Base-by-base conservation (phyloP, 2,113 vertebrate species). In the Struthio camelus region DNA sequence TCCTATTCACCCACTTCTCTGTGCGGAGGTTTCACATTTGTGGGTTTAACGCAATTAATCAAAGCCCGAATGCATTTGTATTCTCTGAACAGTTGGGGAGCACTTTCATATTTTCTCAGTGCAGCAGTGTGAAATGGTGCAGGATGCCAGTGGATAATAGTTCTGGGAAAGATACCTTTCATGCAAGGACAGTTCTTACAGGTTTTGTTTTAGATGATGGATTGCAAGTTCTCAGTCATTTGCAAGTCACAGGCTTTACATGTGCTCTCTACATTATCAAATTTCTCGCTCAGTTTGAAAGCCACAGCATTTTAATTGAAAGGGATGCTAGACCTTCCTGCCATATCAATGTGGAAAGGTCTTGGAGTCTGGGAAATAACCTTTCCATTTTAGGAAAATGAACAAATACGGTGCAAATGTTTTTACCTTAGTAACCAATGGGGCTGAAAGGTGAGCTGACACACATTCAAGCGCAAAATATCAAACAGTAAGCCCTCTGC, bases 171-270 rank as follows among this genome's bases (percentile, higher is more conserved):
- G 84, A 94, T 96, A 94, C 85, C 71, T 93, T 95, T 96, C 93
- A 92, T 95, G 66, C 96, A 98, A 97, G 93, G 95, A 97, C 91
- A 97, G 89, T 94, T 94, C 95, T 93, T 96, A 92, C 3, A 84
- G 93, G 79, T 92, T 97, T 96, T 97, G 78, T 97, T 98, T 95
- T 97, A 95, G 89, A 95, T 94, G 97, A 96, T 97, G 90, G 95
- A 96, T 96, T 97, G 87, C 96, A 86, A 88, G 79, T 96, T 94
- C 94, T 94, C 94, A 95, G 96, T 96, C 96, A 96, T 96, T 98
- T 91, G 75, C 79, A 93, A 97, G 90, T 92, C 91, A 90, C 92
- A 77, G 96, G 54, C 96, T 97, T 95, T 97, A 97, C 85, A 83
- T 85, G 93, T 80, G 73, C 81, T 85, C 72, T 91, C 95, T 85